phyloP scores from a whole-genome alignment of 2,113 vertebrate genomes.

The Bambusicola thoracicus region DNA sequence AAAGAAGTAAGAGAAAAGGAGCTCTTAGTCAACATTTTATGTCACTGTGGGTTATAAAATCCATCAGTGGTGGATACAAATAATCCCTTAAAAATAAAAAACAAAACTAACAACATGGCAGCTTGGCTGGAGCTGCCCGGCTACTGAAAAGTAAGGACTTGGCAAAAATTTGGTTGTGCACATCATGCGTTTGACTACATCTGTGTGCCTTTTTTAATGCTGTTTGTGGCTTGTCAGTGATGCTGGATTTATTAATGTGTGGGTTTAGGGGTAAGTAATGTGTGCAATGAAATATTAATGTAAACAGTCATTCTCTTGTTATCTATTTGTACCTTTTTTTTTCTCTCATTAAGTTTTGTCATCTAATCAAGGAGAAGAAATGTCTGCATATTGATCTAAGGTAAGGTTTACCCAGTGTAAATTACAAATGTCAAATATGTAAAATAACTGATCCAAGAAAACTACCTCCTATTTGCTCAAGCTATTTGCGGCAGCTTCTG shows the following conservation, averaged over 20 bases:
- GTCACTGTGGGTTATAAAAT: neutral
- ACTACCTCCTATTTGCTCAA: neutral
- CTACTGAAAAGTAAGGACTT: neutral
- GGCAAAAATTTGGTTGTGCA: neutral
- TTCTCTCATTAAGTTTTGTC: neutral
- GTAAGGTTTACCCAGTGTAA: neutral
- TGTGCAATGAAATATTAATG: constrained; percentile 9
- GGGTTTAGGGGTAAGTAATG: neutral
- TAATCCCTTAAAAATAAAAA: neutral
- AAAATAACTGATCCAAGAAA: neutral
- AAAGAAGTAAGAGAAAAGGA: neutral
- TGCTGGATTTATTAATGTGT: neutral
- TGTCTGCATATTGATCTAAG: neutral
- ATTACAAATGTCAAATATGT: constrained; percentile 4
- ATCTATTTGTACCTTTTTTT: neutral
- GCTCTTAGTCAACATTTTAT: neutral
- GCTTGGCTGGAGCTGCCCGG: neutral
- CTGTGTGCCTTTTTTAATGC: neutral
- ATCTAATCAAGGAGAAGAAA: neutral
- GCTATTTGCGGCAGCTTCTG: neutral
- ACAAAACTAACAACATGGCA: rapidly evolving
- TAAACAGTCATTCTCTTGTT: constrained; percentile 13
- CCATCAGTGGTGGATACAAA: neutral
- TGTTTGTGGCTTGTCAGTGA: neutral
- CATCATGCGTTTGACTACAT: neutral